Evolutionary conservation across 2,113 vertebrate genomes (phyloP), one percentile per base, ranked within the genome.

Genomic region (Plotosus lineatus): DNA sequence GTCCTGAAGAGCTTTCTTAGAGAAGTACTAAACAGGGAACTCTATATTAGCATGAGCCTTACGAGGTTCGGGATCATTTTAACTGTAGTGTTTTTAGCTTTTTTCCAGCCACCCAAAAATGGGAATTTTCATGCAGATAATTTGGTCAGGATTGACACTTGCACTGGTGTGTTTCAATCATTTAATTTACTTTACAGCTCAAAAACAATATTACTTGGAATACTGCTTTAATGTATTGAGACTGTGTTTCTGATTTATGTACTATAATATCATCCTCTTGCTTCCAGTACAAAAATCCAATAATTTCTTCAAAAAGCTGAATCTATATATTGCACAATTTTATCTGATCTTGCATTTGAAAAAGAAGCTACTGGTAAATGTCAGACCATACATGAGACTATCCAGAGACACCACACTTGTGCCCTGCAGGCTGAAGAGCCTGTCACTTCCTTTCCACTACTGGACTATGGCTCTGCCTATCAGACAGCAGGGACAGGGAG

Each of bases 361-460:
- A 74, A 78, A 83, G 85, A 80, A 89, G 71, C 80, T 78, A 84
- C 90, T 92, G 91, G 86, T 88, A 92, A 94, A 94, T 94, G 92
- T 93, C 93, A 92, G 78, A 71, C 75, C 78, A 85, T 90, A 89
- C 90, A 90, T 89, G 85, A 85, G 86, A 85, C 81, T 86, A 88
- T 83, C 85, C 89, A 88, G 88, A 82, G 85, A 88, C 81, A 74
- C 86, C 85, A 88, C 83, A 82, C 61, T 81, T 42, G 12, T 84
- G 42, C 81, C 91, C 89, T 36, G 46, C 84, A 89, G 92, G 89
- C 69, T 82, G 48, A 58, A 33, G 42, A 68, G 14, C 82, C 88
- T 91, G 90, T 92, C 92, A 88, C 87, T 89, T 92, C 88, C 88
- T 90, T 81, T 92, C 79, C 85, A 85, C 73, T 75, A 75, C 75